Evolutionary conservation across 2,797 vertebrate species (phyloP), one percentile per base, ranked within the genome.

Genomic region (Leptatherina wallacei): DNA sequence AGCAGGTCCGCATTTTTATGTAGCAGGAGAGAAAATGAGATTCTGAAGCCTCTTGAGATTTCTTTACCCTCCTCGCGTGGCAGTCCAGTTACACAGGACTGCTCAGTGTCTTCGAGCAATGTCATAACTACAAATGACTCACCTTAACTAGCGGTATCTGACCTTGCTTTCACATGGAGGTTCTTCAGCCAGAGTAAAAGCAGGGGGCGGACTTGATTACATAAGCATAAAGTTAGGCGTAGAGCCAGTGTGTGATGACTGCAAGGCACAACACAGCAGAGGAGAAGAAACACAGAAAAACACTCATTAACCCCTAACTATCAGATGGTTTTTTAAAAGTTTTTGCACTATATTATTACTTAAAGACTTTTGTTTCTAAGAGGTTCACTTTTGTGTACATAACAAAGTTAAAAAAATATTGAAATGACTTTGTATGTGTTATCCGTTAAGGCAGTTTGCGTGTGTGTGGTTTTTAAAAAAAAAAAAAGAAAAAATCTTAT

Each of bases 31-130:
- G 62, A 61, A 67, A 82, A 61, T 42, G 66, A 71, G 55, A 77
- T 42, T 24, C n/a, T 7, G n/a, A 61, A 58, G 38, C 70, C 10
- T 13, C 64, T 63, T 67, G 73, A 75, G 49, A 70, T 59, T 36
- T 84, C 22, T 49, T 83, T 18, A 27, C 64, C 70, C 44, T 68
- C 78, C 64, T 58, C 60, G 11, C 65, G 81, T 52, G 55, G 71
- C 73, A 91, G 90, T 3, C 70, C 89, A 4, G 88, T 94, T 33
- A 92, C 92, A 36, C 94, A 96, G 77, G 95, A 95, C 74, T 90
- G 89, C 79, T 86, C 63, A 0, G 86, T 94, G 57, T 89, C 80
- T 67, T 90, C 90, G 0, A 93, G 85, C 64, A 84, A 87, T 69
- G 69, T 69, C 27, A 54, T 77, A 14, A 66, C 83, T 18, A 42